phyloP scores from a whole-genome alignment of 2,113 vertebrate species.

The Bufo bufo region DNA sequence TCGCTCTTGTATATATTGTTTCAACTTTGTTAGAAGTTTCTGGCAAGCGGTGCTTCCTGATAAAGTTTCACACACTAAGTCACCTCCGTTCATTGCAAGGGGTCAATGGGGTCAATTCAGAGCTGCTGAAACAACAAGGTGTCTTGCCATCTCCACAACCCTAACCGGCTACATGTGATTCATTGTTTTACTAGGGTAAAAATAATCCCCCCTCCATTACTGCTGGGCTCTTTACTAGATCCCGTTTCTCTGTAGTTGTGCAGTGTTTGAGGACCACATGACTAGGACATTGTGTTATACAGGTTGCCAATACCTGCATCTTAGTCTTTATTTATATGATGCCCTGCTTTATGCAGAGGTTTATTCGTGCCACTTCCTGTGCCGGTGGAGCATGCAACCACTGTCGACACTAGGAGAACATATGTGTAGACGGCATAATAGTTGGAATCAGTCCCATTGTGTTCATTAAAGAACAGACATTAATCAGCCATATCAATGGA shows the following conservation, averaged over 20 bases:
- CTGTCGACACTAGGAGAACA: background rate
- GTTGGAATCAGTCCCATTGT: background rate
- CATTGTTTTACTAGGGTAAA: background rate
- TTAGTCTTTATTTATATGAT: background rate
- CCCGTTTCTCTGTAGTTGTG: background rate
- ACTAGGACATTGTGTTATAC: background rate
- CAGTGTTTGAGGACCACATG: background rate
- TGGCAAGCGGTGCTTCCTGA: constrained; percentile 40
- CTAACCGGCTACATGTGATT: constrained; percentile 3
- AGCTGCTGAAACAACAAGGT: constrained; percentile 57
- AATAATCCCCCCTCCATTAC: background rate
- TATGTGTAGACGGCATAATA: background rate
- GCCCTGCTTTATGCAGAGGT: background rate
- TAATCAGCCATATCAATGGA: too few species aligned
- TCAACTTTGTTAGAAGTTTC: constrained; percentile 42
- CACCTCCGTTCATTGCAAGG: constrained; percentile 33
- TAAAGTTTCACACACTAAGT: constrained; percentile 48
- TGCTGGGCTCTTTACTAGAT: background rate
- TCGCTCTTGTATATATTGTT: constrained; percentile 31
- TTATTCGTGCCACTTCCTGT: background rate
- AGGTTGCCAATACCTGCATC: background rate
- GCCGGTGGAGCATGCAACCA: background rate
- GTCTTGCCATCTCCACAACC: constrained; percentile 22
- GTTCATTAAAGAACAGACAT: background rate
- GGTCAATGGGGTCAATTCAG: constrained; percentile 47